These are phyloP conservation scores for Myoxocephalus aenaeus DNA, from an alignment of 2,797 vertebrate genomes.

Conservation along the genomic window DNA sequence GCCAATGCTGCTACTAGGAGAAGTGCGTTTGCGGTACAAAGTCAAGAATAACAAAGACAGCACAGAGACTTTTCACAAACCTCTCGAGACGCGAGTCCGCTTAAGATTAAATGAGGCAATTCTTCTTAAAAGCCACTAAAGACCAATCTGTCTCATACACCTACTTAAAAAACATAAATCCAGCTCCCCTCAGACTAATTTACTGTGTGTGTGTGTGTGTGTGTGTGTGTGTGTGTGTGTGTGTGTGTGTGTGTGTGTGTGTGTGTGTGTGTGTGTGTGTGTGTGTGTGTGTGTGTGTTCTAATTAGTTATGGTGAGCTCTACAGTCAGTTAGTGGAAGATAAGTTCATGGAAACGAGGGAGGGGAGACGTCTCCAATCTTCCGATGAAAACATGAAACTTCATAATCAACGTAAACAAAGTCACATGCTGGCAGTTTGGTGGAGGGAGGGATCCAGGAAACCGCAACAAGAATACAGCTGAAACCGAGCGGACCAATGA, in stretches of 20 bases:
- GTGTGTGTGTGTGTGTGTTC: background rate
- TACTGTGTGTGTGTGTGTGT: conserved; percentile 7
- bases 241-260: too few species aligned
- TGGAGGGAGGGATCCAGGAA: conserved; percentile 28
- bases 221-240: too few species aligned
- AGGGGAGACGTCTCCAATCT: background rate
- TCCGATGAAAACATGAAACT: conserved; percentile 30
- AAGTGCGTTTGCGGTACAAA: background rate
- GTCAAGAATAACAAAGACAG: background rate
- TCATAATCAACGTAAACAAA: conserved; percentile 46
- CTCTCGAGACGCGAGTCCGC: conserved; percentile 3
- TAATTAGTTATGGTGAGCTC: conserved; percentile 15
- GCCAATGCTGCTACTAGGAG: background rate
- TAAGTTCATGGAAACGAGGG: background rate
- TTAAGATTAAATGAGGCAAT: conserved; percentile 47
- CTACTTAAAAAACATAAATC: conserved; percentile 31
- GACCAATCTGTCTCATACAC: conserved; percentile 28
- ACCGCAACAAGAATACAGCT: conserved; percentile 14
- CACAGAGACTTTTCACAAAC: conserved; percentile 6
- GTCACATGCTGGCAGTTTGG: conserved; percentile 38
- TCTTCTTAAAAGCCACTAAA: conserved; percentile 53
- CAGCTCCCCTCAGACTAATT: conserved; percentile 63
- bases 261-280: background rate
- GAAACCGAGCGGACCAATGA: conserved; percentile 38
- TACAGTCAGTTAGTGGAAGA: background rate